These are phyloP conservation scores for Oreotrochilus melanogaster DNA, from an alignment of 2,113 vertebrate genomes.

Conservation along the genomic window DNA sequence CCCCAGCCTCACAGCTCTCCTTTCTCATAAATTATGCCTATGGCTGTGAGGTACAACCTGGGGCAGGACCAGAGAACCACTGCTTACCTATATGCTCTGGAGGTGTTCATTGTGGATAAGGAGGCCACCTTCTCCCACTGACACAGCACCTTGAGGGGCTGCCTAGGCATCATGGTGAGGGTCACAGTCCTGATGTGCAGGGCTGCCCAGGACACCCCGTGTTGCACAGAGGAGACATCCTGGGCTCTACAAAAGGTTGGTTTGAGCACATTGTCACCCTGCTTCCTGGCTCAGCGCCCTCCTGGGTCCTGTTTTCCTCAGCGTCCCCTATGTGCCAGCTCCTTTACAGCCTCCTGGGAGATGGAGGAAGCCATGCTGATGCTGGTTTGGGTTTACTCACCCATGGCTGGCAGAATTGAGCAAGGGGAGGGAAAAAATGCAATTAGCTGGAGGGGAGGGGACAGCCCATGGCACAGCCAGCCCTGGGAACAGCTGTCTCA, in stretches of 20 bases:
- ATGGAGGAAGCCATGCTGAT: neutral
- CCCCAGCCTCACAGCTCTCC: neutral
- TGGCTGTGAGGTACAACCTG: conserved; percentile 86
- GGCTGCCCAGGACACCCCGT: fast-evolving
- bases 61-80: conserved; percentile 87
- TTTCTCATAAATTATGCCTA: conserved; percentile 88
- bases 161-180: fast-evolving
- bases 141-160: neutral
- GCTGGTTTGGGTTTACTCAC: neutral
- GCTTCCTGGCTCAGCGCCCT: neutral
- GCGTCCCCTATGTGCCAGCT: neutral
- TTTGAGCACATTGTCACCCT: neutral
- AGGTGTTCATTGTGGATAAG: conserved; percentile 86
- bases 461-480: neutral
- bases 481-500: neutral
- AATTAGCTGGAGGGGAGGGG: neutral
- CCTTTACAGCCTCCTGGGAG: neutral
- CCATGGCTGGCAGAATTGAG: neutral
- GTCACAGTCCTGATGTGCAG: neutral
- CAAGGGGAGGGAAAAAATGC: neutral
- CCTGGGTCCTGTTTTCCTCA: neutral
- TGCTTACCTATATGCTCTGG: conserved; percentile 89
- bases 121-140: conserved; percentile 83
- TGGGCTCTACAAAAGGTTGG: neutral
- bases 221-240: too few species aligned